Conservation (phyloP, 2,113 vertebrate genomes). For the Cottus gobio region DNA sequence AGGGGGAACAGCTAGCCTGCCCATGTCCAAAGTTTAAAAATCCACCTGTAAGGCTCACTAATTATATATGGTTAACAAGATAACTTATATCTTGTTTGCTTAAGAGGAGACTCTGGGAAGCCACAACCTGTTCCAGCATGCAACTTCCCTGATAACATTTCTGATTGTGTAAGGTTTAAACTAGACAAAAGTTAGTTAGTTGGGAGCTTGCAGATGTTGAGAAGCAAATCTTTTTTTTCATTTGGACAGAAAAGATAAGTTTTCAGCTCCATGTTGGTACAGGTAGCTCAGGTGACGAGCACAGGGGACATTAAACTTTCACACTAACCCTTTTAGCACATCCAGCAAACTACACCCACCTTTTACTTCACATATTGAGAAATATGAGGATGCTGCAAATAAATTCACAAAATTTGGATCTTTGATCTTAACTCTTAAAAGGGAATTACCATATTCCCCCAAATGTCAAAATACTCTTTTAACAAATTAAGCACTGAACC, state of each 20-base stretch:
- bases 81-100: background rate
- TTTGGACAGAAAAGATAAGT: too few species aligned
- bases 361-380: background rate
- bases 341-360: background rate
- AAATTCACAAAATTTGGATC: background rate
- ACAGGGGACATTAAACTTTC: background rate
- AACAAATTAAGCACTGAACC: background rate
- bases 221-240: background rate
- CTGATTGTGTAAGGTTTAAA: background rate
- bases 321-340: background rate
- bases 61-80: too few species aligned
- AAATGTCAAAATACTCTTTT: constrained; percentile 10
- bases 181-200: background rate
- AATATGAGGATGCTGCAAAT: background rate
- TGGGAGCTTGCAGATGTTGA: background rate
- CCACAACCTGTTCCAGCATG: background rate
- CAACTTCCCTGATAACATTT: background rate
- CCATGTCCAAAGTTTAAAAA: background rate
- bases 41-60: background rate
- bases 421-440: background rate
- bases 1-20: background rate
- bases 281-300: background rate
- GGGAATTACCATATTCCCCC: background rate
- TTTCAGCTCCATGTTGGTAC: background rate
- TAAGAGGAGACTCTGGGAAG: background rate